Percentiles rank a stretch among this genome's conserved stretches.
phyloP scores from a whole-genome alignment of 1,140 invertebrate genomes.

The Myzus persicae region DNA sequence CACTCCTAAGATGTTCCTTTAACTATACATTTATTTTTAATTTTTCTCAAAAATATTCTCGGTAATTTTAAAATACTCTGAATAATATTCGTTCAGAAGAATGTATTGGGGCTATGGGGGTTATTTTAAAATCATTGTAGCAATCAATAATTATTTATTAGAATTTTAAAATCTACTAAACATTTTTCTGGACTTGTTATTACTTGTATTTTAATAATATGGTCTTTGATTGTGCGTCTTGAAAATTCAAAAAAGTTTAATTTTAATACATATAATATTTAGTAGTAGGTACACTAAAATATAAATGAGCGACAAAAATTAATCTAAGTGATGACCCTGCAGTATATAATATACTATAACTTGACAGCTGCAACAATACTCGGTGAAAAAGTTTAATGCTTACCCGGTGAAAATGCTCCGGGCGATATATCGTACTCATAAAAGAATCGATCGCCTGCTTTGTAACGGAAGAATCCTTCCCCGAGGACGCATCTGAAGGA shows the following conservation, averaged over 20 bases:
- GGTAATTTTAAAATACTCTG: not conserved
- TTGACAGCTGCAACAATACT: not conserved
- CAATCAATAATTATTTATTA: not conserved
- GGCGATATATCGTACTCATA: constrained; percentile 67
- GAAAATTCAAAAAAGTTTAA: not conserved
- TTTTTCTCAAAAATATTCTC: not conserved
- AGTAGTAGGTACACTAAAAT: not conserved
- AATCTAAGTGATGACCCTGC: not conserved
- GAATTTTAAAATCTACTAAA: not conserved
- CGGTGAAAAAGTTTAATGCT: not conserved
- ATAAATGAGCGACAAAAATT: not conserved
- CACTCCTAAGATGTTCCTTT: not conserved
- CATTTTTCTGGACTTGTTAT: not conserved
- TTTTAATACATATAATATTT: not conserved
- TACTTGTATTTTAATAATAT: not conserved
- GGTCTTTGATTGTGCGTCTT: not conserved
- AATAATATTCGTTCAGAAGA: not conserved
- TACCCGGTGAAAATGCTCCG: constrained; percentile 79
- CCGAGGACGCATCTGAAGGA: constrained; percentile 70
- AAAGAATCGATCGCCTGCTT: constrained; percentile 91
- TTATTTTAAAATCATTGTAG: not conserved
- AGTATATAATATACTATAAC: not conserved
- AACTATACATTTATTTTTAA: not conserved
- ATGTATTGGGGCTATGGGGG: not conserved
- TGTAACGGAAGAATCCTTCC: constrained; percentile 67